Evolutionary conservation across 2,113 vertebrate species (phyloP), one percentile per base, ranked within the genome.

Genomic region (Donacobius atricapilla): DNA sequence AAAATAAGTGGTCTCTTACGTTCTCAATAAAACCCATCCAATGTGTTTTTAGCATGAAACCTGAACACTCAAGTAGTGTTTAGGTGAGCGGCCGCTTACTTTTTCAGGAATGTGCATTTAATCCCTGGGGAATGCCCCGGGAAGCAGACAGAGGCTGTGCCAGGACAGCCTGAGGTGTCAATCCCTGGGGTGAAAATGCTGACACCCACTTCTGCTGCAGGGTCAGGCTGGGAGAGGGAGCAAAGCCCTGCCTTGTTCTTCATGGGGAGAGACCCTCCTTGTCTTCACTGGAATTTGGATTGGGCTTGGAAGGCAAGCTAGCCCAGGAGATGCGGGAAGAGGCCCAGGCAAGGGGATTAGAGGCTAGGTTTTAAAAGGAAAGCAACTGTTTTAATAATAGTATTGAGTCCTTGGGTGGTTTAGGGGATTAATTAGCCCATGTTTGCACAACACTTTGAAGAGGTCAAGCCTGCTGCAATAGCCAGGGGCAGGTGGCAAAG

Each of bases 31-130:
- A 50, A 66, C 13, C n/a, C 17, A 1, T 39, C 56, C 61, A n/a
- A 72, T 39, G 61, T 47, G 83, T 84, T 91, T 96, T 93, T 73
- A 91, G 57, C 63, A 95, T 0, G 18, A 82, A 96, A 93, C 33
- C 51, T 30, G 56, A 95, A 92, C 63, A 94, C 88, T 96, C 48
- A 47, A 85, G 84, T 21, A 94, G 85, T 96, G 85, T 97, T 96
- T 68, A 83, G 79, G 86, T 93, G 64, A 97, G 37, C 9, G 1
- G 54, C 0, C 0, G 1, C 66, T 91, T 93, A 13, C 50, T 87
- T 96, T 97, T 95, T 61, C 95, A 93, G 95, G 93, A 96, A 96
- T 92, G 92, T 72, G 83, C 89, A 54, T 93, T 91, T 94, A 95
- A 94, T 96, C 87, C 65, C 76, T 0, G 0, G 69, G 84, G 95